Conservation (phyloP, 2,113 vertebrate species). For the Ariopsis seemanni region DNA sequence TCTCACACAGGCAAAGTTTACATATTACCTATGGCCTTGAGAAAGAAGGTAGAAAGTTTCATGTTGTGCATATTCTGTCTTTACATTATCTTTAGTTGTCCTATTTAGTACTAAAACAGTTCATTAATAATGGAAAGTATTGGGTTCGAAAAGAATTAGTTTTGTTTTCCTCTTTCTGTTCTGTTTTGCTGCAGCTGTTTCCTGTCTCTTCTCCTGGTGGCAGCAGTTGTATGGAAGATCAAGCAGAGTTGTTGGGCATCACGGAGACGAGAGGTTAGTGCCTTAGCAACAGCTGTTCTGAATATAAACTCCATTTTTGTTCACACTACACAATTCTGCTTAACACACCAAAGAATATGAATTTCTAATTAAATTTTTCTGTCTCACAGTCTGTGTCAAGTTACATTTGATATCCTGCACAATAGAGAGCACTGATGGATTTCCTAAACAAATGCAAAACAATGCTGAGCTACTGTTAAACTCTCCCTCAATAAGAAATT, state of each 20-base stretch:
- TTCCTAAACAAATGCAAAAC: background rate
- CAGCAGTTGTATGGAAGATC: constrained; percentile 91
- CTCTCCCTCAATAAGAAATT: background rate
- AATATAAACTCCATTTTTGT: background rate
- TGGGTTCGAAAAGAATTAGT: background rate
- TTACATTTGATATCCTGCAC: background rate
- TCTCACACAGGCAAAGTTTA: background rate
- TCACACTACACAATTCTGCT: background rate
- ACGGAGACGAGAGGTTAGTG: constrained; percentile 82
- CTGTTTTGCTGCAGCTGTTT: constrained; percentile 78
- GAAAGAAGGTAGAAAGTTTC: background rate
- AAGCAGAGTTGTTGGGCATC: constrained; percentile 91
- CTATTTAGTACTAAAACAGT: background rate
- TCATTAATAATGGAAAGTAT: background rate
- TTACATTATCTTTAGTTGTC: background rate
- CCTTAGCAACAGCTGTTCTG: background rate
- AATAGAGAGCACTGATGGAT: background rate
- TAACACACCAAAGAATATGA: background rate
- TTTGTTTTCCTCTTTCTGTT: background rate
- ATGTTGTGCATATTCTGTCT: constrained; percentile 2
- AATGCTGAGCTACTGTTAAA: background rate
- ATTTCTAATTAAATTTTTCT: background rate
- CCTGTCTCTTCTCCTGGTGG: constrained; percentile 86
- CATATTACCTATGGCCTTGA: background rate
- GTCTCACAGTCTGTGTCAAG: too few species aligned